These are phyloP conservation scores for Drosophila kuntzei DNA, from an alignment of 2,888 invertebrate genomes.

Conservation along the genomic window DNA sequence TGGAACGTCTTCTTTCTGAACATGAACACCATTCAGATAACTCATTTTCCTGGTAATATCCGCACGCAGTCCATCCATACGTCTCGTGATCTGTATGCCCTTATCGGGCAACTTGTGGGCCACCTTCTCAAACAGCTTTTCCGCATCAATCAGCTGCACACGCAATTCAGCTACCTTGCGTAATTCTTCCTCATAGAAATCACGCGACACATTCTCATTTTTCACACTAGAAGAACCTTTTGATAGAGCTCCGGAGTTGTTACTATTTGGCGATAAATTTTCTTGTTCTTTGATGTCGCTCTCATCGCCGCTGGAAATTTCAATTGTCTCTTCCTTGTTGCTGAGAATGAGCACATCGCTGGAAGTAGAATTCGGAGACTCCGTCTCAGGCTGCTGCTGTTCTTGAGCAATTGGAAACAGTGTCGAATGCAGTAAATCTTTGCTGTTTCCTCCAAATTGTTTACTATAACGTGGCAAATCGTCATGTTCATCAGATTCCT, in stretches of 20 bases:
- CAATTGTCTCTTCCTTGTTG: constrained; percentile 68
- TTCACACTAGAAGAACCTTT: constrained; percentile 6
- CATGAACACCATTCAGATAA: constrained; percentile 86
- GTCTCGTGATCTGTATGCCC: constrained; percentile 87
- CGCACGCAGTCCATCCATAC: constrained; percentile 86
- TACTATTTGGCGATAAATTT: constrained; percentile 25
- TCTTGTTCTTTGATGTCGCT: constrained; percentile 44
- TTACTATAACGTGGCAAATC: constrained; percentile 71
- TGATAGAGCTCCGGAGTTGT: not conserved
- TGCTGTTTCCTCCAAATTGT: constrained; percentile 70
- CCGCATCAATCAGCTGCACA: constrained; percentile 85
- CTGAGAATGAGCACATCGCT: constrained; percentile 78
- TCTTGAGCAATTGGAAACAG: constrained; percentile 42
- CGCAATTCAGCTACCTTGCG: constrained; percentile 86
- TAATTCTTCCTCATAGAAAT: constrained; percentile 85
- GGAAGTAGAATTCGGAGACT: constrained; percentile 43
- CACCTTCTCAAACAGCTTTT: constrained; percentile 75
- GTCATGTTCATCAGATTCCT: not conserved
- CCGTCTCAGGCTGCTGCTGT: not conserved
- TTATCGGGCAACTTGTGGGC: constrained; percentile 87
- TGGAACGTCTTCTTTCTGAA: constrained; percentile 70
- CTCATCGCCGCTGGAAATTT: constrained; percentile 67
- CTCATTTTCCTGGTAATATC: constrained; percentile 86
- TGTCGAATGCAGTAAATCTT: constrained; percentile 76
- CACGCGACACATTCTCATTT: constrained; percentile 64